Evolutionary conservation across 2,113 vertebrate species (phyloP).

Genomic region (Spermophilus dauricus): DNA sequence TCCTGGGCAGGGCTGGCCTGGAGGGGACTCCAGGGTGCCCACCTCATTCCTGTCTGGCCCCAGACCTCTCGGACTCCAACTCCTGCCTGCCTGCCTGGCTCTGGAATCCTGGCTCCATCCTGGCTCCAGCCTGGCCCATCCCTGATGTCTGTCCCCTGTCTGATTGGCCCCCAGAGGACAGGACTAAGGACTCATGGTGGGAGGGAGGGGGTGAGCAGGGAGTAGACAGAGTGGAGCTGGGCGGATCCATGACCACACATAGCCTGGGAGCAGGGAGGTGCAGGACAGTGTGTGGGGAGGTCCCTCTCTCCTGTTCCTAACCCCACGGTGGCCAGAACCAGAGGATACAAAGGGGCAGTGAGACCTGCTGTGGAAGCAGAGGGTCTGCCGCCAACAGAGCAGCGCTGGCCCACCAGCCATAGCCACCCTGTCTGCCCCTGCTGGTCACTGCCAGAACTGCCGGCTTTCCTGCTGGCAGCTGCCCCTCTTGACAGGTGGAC

Average conservation of each 20-base stretch:
- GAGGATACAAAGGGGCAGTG: not conserved
- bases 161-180: not conserved
- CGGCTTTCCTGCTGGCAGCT: not conserved
- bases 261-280: no score
- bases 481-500: no score
- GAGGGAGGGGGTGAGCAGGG: not conserved
- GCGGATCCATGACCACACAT: not conserved
- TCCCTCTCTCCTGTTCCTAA: not conserved
- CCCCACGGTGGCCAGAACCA: not conserved
- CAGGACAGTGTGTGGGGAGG: not conserved
- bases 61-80: not conserved
- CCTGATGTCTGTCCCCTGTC: not conserved
- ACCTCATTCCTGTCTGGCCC: not conserved
- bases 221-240: not conserved
- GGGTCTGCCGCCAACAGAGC: not conserved
- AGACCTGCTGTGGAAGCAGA: not conserved
- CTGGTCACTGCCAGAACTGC: not conserved
- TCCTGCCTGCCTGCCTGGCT: not conserved
- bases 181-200: not conserved
- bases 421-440: not conserved
- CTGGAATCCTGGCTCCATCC: not conserved
- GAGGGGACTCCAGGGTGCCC: not conserved
- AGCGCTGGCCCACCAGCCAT: not conserved
- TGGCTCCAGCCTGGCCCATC: not conserved
- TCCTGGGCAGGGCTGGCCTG: not conserved